Evolutionary conservation across 2,113 vertebrate species (phyloP).

Genomic region (Oncorhynchus keta): DNA sequence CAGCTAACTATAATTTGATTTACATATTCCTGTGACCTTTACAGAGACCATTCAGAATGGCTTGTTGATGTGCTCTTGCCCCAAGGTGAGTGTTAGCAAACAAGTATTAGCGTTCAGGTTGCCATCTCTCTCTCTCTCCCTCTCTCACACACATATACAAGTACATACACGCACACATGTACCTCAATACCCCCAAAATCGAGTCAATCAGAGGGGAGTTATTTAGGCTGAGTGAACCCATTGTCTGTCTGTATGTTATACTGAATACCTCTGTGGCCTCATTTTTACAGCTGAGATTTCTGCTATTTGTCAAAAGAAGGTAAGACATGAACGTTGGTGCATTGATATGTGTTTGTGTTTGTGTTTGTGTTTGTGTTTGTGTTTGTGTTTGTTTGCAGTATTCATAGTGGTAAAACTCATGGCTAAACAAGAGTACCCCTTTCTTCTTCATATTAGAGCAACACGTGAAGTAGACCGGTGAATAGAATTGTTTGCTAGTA

Average conservation of each 20-base stretch:
- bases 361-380: constrained; percentile 10
- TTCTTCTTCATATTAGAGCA: too few relatives aligned
- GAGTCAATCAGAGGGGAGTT: neutral
- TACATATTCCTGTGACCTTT: constrained; percentile 44
- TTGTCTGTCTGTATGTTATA: constrained; percentile 33
- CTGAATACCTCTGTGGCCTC: constrained; percentile 69
- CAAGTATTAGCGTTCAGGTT: constrained; percentile 4
- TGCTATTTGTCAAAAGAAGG: constrained; percentile 99
- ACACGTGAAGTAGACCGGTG: neutral
- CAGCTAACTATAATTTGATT: neutral
- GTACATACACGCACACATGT: constrained; percentile 7
- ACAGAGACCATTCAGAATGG: constrained; percentile 95
- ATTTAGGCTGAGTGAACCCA: neutral
- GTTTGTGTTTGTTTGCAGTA: constrained; percentile 30
- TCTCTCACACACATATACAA: neutral
- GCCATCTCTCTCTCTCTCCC: neutral
- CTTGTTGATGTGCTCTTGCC: constrained; percentile 96
- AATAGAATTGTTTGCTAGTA: neutral
- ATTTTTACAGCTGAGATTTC: constrained; percentile 97
- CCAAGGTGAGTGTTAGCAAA: constrained; percentile 85
- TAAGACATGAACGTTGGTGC: constrained; percentile 74
- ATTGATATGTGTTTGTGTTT: constrained; percentile 59
- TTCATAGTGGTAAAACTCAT: constrained; percentile 48
- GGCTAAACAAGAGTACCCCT: too few relatives aligned
- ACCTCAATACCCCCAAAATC: too few relatives aligned